Base-by-base conservation (phyloP, 2,797 vertebrate species). In the Falco concolor region DNA sequence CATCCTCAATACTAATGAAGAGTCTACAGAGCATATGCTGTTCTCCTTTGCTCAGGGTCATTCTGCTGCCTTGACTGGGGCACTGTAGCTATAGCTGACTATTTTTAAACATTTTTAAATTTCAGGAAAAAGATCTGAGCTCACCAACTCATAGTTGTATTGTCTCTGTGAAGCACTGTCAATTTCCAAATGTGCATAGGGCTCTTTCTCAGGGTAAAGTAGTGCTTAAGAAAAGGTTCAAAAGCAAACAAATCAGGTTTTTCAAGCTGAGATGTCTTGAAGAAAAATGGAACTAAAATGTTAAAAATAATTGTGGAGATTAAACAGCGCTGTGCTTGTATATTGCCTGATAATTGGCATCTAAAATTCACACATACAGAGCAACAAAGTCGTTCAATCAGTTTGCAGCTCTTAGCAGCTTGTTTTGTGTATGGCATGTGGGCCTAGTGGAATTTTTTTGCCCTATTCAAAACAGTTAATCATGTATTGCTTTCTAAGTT, bases 381-480 rank as follows among this genome's bases (percentile, higher is more conserved):
- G 54, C 28, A 81, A 27, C 34, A 79, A 79, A 76, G 36, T 84
- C 73, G 61, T 68, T 75, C 67, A 65, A 54, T 84, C 28, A 45
- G 53, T 77, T 92, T 77, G 74, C 50, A 68, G 40, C 32, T 78
- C 30, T 83, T 87, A 61, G 67, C 76, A 92, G 44, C 79, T 90
- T 56, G 38, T 84, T 92, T 91, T 93, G 47, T 88, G 50, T 54
- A 16, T 15, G 82, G 79, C 79, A 70, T 73, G 52, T 59, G 67
- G 54, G 73, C 76, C 69, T 61, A 24, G 63, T 63, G 89, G 82
- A 88, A 76, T 93, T 59, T 73, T 95, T 86, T 82, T 36, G 52
- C 56, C 38, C 93, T 69, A 91, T 95, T 95, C 91, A 97, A 42
- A 95, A 9, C 67, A 88, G 94, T 94, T 95, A 96, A 90, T 97